These are phyloP conservation scores for Tenthredo scrophulariae DNA, from an alignment of 2,888 invertebrate genomes.

Conservation along the genomic window DNA sequence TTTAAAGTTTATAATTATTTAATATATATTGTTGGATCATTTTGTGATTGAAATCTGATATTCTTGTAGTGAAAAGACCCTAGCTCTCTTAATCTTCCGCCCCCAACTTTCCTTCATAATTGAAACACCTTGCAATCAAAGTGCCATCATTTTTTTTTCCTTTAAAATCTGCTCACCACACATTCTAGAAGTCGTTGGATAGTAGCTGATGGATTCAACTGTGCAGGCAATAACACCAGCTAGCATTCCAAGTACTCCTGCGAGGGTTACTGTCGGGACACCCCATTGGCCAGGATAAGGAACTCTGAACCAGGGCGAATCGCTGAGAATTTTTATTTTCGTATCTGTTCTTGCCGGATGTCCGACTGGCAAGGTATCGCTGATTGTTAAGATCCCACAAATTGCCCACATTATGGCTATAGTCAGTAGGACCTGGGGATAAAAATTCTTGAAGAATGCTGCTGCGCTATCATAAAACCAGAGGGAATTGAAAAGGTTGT, in stretches of 20 bases:
- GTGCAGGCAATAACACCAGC: constrained; percentile 90
- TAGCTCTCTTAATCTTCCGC: neutral
- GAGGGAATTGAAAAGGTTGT: constrained; percentile 16
- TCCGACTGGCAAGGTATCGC: constrained; percentile 82
- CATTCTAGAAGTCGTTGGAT: constrained; percentile 93
- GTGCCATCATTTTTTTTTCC: neutral
- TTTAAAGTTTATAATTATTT: neutral
- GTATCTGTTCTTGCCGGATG: constrained; percentile 88
- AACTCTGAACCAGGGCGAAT: constrained; percentile 89
- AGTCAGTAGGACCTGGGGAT: constrained; percentile 85
- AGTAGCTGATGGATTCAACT: constrained; percentile 92
- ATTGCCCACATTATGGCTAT: constrained; percentile 89
- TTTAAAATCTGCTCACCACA: constrained; percentile 80
- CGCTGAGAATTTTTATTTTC: constrained; percentile 84
- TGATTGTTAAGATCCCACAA: constrained; percentile 85
- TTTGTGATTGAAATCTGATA: constrained; percentile 25
- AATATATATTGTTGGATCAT: neutral
- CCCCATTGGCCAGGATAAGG: constrained; percentile 94
- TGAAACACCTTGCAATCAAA: neutral
- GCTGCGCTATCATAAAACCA: neutral
- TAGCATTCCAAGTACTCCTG: constrained; percentile 88
- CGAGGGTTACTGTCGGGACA: constrained; percentile 85
- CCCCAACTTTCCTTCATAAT: neutral
- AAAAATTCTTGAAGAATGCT: constrained; percentile 5
- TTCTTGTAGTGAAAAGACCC: neutral